phyloP scores from a whole-genome alignment of 1,140 invertebrate genomes.

The Goniozus legneri region DNA sequence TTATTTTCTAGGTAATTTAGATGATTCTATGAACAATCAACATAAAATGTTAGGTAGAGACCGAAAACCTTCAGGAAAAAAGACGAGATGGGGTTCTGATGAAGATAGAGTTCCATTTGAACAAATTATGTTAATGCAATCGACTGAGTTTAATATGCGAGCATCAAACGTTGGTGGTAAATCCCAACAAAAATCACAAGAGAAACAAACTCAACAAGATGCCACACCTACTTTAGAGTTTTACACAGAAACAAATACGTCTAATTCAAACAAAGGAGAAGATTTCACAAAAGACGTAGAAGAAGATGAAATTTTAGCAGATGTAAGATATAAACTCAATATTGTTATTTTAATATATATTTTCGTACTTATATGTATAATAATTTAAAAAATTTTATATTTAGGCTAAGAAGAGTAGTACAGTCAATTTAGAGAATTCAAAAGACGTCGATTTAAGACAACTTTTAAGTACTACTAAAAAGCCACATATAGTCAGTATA shows the following conservation, averaged over 20 bases:
- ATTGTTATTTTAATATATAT: slow-evolving; percentile 1
- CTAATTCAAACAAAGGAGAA: slow-evolving; percentile 47
- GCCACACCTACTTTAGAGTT: slow-evolving; percentile 36
- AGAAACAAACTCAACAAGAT: slow-evolving; percentile 6
- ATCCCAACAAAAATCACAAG: slow-evolving; percentile 24
- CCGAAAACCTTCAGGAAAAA: slow-evolving; percentile 44
- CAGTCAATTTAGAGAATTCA: slow-evolving; percentile 15
- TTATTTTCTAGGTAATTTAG: slow-evolving; percentile 7
- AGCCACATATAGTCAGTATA: slow-evolving; percentile 38
- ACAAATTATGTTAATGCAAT: slow-evolving; percentile 48
- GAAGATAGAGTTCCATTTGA: slow-evolving; percentile 51
- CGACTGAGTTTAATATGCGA: slow-evolving; percentile 41
- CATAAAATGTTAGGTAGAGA: slow-evolving; percentile 35
- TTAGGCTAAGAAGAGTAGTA: slow-evolving; percentile 29
- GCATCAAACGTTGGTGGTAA: slow-evolving; percentile 41
- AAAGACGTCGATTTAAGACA: slow-evolving; percentile 46
- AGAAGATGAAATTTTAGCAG: slow-evolving; percentile 50
- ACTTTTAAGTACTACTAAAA: slow-evolving; percentile 33
- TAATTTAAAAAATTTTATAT: slow-evolving; percentile 11
- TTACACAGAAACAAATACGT: slow-evolving; percentile 44
- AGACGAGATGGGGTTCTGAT: slow-evolving; percentile 52
- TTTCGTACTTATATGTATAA: neutral
- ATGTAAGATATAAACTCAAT: slow-evolving; percentile 21
- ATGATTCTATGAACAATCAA: slow-evolving; percentile 21
- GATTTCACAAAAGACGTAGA: slow-evolving; percentile 45